Evolutionary conservation across 2,113 vertebrate genomes (phyloP).

Genomic region (Scartelaos histophorus): DNA sequence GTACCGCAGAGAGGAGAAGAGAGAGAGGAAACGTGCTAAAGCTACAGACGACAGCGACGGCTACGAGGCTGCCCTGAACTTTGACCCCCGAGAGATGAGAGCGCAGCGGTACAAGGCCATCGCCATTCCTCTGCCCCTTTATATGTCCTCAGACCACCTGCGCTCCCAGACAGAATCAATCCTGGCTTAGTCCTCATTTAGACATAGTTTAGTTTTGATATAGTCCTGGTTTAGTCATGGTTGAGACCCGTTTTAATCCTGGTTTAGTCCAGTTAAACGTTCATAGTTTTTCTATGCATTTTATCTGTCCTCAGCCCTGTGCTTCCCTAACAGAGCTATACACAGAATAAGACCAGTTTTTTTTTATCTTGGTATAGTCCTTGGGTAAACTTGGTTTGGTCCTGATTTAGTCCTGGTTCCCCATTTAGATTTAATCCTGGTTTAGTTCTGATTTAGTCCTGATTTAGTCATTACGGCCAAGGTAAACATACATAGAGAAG

Average conservation of each 20-base stretch:
- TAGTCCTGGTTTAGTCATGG: not conserved
- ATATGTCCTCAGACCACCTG: conserved; percentile 3
- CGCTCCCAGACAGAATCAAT: not conserved
- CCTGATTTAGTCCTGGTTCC: no score
- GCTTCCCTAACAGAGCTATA: no score
- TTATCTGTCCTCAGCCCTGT: no score
- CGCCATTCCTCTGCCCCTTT: conserved; percentile 11
- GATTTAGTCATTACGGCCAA: no score
- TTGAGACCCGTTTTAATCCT: not conserved
- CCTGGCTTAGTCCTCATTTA: not conserved
- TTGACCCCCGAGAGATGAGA: conserved; percentile 91
- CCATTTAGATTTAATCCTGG: no score
- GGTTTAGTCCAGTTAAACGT: not conserved
- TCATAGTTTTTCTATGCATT: no score
- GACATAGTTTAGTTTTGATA: not conserved
- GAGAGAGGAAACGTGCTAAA: conserved; percentile 84
- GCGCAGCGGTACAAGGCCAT: conserved; percentile 83
- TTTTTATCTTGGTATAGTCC: no score
- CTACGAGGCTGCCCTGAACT: conserved; percentile 75
- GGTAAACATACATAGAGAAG: no score
- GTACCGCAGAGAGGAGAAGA: conserved; percentile 91
- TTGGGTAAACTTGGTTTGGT: no score
- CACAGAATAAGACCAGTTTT: no score
- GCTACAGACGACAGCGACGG: conserved; percentile 84
- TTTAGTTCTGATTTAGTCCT: no score